Conservation (phyloP, 2,888 invertebrate genomes). For the Tortricodes alternella region DNA sequence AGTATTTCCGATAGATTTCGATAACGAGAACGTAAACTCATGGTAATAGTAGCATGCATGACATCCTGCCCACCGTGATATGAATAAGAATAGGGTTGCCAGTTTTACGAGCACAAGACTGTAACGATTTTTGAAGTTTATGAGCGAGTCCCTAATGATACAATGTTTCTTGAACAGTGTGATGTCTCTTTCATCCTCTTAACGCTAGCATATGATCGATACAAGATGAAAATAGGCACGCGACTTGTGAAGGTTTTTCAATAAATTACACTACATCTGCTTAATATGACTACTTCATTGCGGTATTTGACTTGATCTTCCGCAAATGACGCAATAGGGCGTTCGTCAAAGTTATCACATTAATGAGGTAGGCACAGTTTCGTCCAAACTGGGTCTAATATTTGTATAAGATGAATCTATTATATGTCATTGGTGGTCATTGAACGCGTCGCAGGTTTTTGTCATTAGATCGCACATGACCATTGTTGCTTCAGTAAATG, state of each 20-base stretch:
- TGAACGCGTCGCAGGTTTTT: conserved; percentile 15
- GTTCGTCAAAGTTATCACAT: no score
- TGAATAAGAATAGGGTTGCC: conserved; percentile 8
- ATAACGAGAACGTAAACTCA: no score
- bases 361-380: no score
- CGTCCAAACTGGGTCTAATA: no score
- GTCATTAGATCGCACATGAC: conserved; percentile 4
- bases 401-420: no score
- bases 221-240: no score
- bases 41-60: conserved; percentile 18
- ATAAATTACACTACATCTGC: background rate
- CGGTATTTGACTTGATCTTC: background rate
- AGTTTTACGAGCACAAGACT: conserved; percentile 17
- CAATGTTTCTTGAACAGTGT: background rate
- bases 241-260: no score
- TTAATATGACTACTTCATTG: background rate
- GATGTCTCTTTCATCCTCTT: background rate
- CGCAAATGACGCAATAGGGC: background rate
- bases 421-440: no score
- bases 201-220: background rate
- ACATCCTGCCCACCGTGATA: conserved; percentile 3
- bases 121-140: conserved; percentile 10
- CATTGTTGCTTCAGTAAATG: background rate
- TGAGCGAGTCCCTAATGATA: conserved; percentile 5
- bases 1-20: no score